A percentile compares a stretch with the other conserved stretches of the same genome.
Evolutionary conservation across 2,797 vertebrate genomes (phyloP).

Genomic region (Pangasius macronema): DNA sequence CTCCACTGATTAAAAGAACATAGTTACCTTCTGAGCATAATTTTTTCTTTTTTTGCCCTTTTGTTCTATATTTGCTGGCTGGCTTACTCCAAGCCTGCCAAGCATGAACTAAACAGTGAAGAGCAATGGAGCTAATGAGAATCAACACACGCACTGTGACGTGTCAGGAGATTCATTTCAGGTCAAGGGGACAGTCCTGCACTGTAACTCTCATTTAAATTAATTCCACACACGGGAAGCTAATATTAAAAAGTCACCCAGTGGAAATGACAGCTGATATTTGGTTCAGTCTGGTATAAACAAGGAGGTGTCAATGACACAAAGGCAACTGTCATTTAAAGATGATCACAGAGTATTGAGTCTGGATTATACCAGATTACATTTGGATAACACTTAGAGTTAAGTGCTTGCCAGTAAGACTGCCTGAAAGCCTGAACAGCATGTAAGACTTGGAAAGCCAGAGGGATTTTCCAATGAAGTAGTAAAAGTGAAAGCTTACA

Average conservation of each 20-base stretch:
- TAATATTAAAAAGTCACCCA: constrained; percentile 27
- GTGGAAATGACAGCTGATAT: constrained; percentile 3
- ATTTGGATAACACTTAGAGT: not conserved
- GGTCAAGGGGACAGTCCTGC: constrained; percentile 23
- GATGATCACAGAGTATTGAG: not conserved
- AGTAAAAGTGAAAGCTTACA: constrained; percentile 28
- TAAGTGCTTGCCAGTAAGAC: not conserved
- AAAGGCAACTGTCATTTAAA: constrained; percentile 5
- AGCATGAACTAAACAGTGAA: constrained; percentile 17
- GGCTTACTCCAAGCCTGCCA: not conserved
- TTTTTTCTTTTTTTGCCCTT: not conserved
- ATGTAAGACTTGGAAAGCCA: constrained; percentile 3
- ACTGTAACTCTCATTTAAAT: constrained; percentile 11
- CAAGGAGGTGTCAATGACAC: not conserved
- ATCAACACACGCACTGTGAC: constrained; percentile 12
- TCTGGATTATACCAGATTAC: constrained; percentile 13
- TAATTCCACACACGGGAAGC: not conserved
- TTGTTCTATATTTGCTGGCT: not conserved
- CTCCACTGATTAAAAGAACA: not conserved
- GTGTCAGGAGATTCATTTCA: constrained; percentile 12
- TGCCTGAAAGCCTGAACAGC: not conserved
- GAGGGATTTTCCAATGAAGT: constrained; percentile 16
- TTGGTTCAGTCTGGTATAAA: constrained; percentile 5
- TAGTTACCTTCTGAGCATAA: not conserved
- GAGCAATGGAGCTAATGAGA: constrained; percentile 17